Conservation (phyloP, 1,140 invertebrate species). For the Aporrectodea caliginosa region DNA sequence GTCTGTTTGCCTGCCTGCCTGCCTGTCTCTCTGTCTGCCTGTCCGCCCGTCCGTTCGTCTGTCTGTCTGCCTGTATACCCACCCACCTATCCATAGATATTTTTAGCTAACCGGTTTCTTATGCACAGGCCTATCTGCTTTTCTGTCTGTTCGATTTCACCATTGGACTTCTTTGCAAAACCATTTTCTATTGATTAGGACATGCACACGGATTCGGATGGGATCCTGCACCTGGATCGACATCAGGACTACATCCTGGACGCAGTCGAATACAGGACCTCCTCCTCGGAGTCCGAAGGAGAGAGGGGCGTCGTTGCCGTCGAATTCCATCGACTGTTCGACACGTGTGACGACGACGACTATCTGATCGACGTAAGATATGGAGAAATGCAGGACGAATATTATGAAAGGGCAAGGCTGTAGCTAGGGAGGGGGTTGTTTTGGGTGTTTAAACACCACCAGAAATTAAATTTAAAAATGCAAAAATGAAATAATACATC, state of each 20-base stretch:
- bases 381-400: neutral
- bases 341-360: constrained; percentile 85
- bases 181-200: too few relatives aligned
- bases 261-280: constrained; percentile 48
- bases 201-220: constrained; percentile 67
- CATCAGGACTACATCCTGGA: constrained; percentile 73
- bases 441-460: too few relatives aligned
- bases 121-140: too few relatives aligned
- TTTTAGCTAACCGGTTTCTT: too few relatives aligned
- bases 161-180: too few relatives aligned
- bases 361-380: constrained; percentile 75
- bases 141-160: too few relatives aligned
- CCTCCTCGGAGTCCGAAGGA: constrained; percentile 42
- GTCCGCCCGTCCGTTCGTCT: too few relatives aligned
- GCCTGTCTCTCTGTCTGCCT: too few relatives aligned
- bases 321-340: constrained; percentile 75
- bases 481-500: neutral
- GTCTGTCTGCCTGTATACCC: too few relatives aligned
- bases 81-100: too few relatives aligned
- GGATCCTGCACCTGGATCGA: constrained; percentile 66
- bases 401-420: neutral
- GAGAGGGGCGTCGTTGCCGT: constrained; percentile 65
- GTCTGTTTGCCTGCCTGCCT: too few relatives aligned
- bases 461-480: neutral
- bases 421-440: too few relatives aligned